These are phyloP conservation scores for Rousettus madagascariensis DNA, from an alignment of 2,797 vertebrate genomes.

Conservation along the genomic window DNA sequence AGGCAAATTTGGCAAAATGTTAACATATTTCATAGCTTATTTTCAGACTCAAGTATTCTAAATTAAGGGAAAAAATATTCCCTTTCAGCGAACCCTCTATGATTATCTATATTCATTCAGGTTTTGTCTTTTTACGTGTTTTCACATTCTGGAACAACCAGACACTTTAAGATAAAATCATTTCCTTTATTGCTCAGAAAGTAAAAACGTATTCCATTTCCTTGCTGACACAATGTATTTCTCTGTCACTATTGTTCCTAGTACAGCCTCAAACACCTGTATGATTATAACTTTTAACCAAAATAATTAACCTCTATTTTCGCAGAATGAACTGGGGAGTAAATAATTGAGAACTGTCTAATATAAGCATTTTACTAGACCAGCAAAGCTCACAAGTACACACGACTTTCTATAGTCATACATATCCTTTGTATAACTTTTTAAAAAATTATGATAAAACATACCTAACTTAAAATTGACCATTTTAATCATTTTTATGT, in stretches of 20 bases:
- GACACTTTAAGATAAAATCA: neutral
- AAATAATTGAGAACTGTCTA: neutral
- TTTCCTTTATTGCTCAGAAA: neutral
- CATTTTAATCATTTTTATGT: neutral
- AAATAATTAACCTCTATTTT: neutral
- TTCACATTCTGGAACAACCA: neutral
- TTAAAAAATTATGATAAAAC: neutral
- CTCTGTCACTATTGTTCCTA: neutral
- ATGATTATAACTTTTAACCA: neutral
- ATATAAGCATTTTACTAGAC: neutral
- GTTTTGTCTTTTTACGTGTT: neutral
- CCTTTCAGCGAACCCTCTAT: neutral
- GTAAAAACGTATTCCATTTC: neutral
- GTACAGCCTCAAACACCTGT: neutral
- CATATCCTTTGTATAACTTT: neutral
- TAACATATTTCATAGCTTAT: neutral
- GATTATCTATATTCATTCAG: neutral
- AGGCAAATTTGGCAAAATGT: conserved; percentile 21
- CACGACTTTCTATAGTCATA: neutral
- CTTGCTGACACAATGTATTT: neutral
- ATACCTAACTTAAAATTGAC: neutral
- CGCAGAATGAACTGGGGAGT: neutral
- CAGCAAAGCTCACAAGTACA: neutral
- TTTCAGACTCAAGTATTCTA: conserved; percentile 3
- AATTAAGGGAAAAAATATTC: neutral